Percentiles rank a stretch among this genome's conserved stretches.
These are phyloP conservation scores for Protophormia terraenovae DNA, from an alignment of 2,888 invertebrate genomes.

Conservation along the genomic window DNA sequence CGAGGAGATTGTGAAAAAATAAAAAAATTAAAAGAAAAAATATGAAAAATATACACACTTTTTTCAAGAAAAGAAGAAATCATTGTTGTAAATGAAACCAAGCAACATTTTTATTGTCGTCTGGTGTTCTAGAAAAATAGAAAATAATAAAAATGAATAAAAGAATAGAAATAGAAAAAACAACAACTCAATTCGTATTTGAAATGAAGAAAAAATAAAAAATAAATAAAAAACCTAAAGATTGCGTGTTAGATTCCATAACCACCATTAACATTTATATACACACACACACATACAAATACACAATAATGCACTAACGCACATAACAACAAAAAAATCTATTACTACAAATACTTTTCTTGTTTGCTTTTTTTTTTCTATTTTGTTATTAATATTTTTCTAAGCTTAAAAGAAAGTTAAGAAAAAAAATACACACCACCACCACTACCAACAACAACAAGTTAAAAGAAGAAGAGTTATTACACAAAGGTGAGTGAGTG, in stretches of 20 bases:
- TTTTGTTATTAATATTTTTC: background rate
- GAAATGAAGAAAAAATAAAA: background rate
- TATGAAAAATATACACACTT: background rate
- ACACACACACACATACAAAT: background rate
- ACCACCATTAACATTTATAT: background rate
- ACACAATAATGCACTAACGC: background rate
- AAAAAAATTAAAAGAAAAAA: background rate
- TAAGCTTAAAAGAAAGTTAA: background rate
- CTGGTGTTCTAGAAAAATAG: constrained; percentile 37
- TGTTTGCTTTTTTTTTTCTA: background rate
- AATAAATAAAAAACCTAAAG: constrained; percentile 5
- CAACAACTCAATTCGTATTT: background rate
- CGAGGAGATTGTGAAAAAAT: background rate
- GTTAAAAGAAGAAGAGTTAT: background rate
- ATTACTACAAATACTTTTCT: background rate
- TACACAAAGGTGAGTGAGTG: constrained; percentile 8
- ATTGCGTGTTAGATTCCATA: constrained; percentile 38
- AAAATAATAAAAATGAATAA: background rate
- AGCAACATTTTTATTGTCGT: constrained; percentile 39
- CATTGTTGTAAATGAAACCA: constrained; percentile 24
- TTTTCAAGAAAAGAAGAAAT: background rate
- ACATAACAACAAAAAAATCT: background rate
- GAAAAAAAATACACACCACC: background rate
- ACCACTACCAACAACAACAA: background rate
- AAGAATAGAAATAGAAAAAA: background rate